phyloP scores from a whole-genome alignment of 1,140 invertebrate species.

The Laupala kohalensis region DNA sequence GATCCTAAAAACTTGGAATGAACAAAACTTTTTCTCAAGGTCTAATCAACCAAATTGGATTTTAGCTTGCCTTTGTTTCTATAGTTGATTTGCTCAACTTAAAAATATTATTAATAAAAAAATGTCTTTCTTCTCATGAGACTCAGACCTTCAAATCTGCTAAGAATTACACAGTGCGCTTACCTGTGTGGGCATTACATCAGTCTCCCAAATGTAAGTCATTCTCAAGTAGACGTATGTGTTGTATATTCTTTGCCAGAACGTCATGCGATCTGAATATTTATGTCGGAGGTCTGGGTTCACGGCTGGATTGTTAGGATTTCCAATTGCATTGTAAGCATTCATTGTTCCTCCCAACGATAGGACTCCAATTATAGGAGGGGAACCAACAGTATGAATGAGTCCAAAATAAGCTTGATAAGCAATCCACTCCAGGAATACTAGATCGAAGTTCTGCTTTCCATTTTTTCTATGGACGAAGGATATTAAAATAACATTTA shows the following conservation, averaged over 20 bases:
- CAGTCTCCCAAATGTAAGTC: neutral
- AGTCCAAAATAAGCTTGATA: conserved; percentile 4
- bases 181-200: neutral
- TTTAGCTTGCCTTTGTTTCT: too few relatives aligned
- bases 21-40: too few relatives aligned
- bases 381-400: conserved; percentile 1
- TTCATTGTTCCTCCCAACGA: neutral
- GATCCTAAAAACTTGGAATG: too few relatives aligned
- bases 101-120: too few relatives aligned
- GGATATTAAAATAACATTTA: too few relatives aligned
- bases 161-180: too few relatives aligned
- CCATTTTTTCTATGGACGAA: too few relatives aligned
- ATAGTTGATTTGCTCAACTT: too few relatives aligned
- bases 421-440: neutral
- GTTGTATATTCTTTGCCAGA: conserved; percentile 19
- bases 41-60: too few relatives aligned
- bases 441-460: neutral
- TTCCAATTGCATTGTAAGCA: conserved; percentile 5
- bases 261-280: conserved; percentile 20
- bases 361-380: conserved; percentile 1
- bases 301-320: conserved; percentile 17
- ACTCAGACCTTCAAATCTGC: too few relatives aligned
- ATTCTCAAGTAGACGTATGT: neutral
- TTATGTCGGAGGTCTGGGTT: conserved; percentile 17
- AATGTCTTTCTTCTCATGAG: too few relatives aligned